A percentile compares a stretch with the other conserved stretches of the same genome.
phyloP scores from a whole-genome alignment of 2,113 vertebrate genomes.

The Carollia perspicillata region DNA sequence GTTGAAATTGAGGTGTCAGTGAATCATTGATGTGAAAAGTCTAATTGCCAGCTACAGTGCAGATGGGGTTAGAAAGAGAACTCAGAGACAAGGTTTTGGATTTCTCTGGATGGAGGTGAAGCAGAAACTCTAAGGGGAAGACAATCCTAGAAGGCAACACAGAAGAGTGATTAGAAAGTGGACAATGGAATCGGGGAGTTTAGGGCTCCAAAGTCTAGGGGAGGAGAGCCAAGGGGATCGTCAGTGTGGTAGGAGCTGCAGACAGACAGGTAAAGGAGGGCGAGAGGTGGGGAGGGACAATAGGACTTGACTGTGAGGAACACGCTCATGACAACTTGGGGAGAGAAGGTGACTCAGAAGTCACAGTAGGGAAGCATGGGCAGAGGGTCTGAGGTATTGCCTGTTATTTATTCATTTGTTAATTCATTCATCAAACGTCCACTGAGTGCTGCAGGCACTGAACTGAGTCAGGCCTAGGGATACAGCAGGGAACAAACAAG shows the following conservation, averaged over 20 bases:
- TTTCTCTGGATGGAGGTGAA: not conserved
- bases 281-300: not conserved
- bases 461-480: not conserved
- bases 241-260: not conserved
- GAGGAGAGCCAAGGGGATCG: not conserved
- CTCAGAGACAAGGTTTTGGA: not conserved
- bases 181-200: not conserved
- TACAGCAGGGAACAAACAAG: not conserved
- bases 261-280: not conserved
- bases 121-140: not conserved
- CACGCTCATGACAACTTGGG: not conserved
- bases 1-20: not conserved
- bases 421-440: not conserved
- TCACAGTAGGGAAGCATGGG: not conserved
- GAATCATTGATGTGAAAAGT: not conserved
- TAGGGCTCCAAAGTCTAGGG: not conserved
- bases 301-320: not conserved
- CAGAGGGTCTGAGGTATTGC: not conserved
- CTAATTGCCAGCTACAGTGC: not conserved
- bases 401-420: not conserved
- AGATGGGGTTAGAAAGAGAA: not conserved
- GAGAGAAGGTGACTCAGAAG: not conserved
- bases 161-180: not conserved
- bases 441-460: not conserved
- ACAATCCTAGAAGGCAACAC: not conserved